Evolutionary conservation across 2,113 vertebrate genomes (phyloP), one percentile per base, ranked within the genome.

Genomic region (Calidris pugnax): DNA sequence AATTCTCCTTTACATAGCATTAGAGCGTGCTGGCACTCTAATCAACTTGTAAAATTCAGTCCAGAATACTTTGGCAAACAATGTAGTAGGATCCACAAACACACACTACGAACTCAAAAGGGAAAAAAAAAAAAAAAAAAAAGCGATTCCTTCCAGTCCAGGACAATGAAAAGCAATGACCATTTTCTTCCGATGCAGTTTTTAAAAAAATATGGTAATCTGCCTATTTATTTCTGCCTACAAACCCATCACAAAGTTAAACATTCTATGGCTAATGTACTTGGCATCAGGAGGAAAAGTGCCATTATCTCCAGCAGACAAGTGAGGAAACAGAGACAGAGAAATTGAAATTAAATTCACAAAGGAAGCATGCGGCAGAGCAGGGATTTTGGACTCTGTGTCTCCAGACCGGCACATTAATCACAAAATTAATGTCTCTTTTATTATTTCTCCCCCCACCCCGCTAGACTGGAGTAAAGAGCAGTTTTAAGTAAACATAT

Each of bases 21-120:
- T 73, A 83, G 17, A 64, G 48, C 30, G 37, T 53, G 47, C 66
- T 84, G 68, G 27, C 53, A 62, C 78, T 75, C 47, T 64, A 87
- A 94, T 93, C 91, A 69, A 85, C 83, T 72, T 93, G 66, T 87
- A 81, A 93, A 87, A 93, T 64, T 75, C 51, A 72, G 75, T 59
- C 51, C 59, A 59, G 75, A 90, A 57, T 86, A 88, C 67, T 91
- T 50, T 73, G 30, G 39, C 43, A 89, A 90, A 81, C 75, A 73
- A 66, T 93, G 77, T 71, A 93, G 55, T 48, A 51, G 72, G 50
- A 88, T 84, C 80, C 92, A 84, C 10, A 77, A 85, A 66, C 24
- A 59, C 16, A 56, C 7, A 35, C 41, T 3, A 2, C 50, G 76
- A 68, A 79, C 64, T 77, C 7, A 2, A 55, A 79, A 78, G 23